These are phyloP conservation scores for Thamnophis sirtalis DNA, from an alignment of 2,113 vertebrate species.

Conservation along the genomic window DNA sequence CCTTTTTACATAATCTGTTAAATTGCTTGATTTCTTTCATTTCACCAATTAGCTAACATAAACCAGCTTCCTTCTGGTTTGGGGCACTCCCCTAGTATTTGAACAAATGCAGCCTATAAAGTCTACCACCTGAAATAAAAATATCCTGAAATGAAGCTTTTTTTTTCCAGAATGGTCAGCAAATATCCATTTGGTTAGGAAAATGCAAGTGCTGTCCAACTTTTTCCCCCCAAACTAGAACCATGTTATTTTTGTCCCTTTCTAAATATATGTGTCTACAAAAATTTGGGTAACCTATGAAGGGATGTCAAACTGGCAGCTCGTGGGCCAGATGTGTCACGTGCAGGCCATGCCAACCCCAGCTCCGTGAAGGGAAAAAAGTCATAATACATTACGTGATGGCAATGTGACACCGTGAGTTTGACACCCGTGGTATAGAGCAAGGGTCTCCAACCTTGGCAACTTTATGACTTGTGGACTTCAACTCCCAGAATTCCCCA, in stretches of 20 bases:
- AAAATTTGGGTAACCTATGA: background rate
- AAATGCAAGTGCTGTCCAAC: background rate
- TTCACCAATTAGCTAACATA: background rate
- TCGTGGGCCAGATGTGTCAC: no score
- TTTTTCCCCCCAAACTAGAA: background rate
- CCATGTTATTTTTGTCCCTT: background rate
- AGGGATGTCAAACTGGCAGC: background rate
- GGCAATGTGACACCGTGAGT: no score
- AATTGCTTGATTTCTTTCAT: background rate
- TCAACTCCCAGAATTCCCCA: background rate
- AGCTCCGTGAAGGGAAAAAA: no score
- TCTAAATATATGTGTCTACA: background rate
- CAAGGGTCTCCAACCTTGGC: background rate
- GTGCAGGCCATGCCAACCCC: no score
- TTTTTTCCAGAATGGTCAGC: background rate
- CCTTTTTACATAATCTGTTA: background rate
- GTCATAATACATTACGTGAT: no score
- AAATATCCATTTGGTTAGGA: background rate
- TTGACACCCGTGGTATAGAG: no score
- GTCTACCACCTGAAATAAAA: background rate
- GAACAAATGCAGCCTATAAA: background rate
- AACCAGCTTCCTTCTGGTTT: background rate
- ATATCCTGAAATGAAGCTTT: background rate
- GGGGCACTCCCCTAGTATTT: background rate
- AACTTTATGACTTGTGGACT: background rate